Base-by-base conservation (phyloP, 30 jellyfish, hydroid and myxozoan species). In the Aurelia sp. region DNA sequence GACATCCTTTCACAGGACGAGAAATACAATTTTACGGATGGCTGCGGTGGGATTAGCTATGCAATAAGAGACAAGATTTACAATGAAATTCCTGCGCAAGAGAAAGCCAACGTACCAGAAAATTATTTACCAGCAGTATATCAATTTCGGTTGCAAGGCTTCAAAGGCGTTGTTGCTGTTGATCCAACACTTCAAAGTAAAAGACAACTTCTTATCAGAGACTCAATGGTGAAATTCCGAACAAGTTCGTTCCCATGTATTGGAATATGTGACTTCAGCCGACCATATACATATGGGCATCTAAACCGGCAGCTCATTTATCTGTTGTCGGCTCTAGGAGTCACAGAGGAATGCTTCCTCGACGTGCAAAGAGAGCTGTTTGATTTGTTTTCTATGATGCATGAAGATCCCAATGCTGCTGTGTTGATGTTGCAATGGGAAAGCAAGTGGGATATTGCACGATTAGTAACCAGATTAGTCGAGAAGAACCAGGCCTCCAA, bases 81-180 rank as follows among this genome's bases (percentile, higher is more conserved):
- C 51, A 11, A 15, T 74, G 47, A 58, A 58, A 52, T 76, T n/a
- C 78, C 87, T 17, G 87, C 53, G 17, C 27, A 52, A 15, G 74
- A 76, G 20, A 50, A 17, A 18, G 55, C 59, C 10, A 76, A 41
- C 18, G 59, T 15, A 8, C 87, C 87, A 44, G 20, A 19, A 17
- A 20, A 76, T 22, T 76, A 76, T 58, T 22, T 76, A 38, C 87
- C 87, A 9, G 53, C 87, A 15, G 87, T 76, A 15, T 76, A 48
- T 19, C 87, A 76, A 24, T n/a, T 76, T 48, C 72, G 87, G 5
- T 58, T 76, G 24, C 80, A 76, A 40, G 87, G 87, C 5, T 40
- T 38, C 35, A 76, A 76, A 57, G 87, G 87, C 13, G 87, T 76
- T 48, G 87, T 76, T 58, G 79, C 87, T 30, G 53, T 76, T 13